These are phyloP conservation scores for Archilochus colubris DNA, from an alignment of 2,113 vertebrate genomes.

Conservation along the genomic window DNA sequence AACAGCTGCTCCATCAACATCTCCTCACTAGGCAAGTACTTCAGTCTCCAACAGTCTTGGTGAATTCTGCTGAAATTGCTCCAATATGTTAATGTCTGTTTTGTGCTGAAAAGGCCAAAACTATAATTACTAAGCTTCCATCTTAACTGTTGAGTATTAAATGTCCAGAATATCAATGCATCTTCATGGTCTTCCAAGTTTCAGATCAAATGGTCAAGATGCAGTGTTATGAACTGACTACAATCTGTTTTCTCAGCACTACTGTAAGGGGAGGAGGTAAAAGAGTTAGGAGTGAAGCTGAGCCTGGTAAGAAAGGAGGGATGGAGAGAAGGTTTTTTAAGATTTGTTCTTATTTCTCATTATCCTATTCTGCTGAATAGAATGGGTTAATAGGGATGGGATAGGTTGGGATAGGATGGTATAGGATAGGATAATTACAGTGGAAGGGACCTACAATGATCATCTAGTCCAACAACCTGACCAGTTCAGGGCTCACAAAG, in stretches of 20 bases:
- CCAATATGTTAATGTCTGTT: not conserved
- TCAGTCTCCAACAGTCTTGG: not conserved
- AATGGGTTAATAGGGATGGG: no score
- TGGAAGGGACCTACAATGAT: no score
- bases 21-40: not conserved
- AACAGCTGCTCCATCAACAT: not conserved
- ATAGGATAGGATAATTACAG: no score
- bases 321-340: not conserved
- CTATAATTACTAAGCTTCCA: not conserved
- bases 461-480: no score
- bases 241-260: rapidly evolving
- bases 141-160: not conserved
- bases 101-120: not conserved
- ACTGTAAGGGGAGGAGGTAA: not conserved
- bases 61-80: not conserved
- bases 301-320: not conserved
- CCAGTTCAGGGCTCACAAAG: no score
- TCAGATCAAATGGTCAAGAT: not conserved
- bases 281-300: not conserved
- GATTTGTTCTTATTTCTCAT: not conserved
- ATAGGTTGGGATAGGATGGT: no score
- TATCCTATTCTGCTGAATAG: no score
- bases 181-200: not conserved
- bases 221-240: not conserved
- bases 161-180: not conserved